These are phyloP conservation scores for Sipha flava DNA, from an alignment of 1,140 invertebrate species.

Conservation along the genomic window DNA sequence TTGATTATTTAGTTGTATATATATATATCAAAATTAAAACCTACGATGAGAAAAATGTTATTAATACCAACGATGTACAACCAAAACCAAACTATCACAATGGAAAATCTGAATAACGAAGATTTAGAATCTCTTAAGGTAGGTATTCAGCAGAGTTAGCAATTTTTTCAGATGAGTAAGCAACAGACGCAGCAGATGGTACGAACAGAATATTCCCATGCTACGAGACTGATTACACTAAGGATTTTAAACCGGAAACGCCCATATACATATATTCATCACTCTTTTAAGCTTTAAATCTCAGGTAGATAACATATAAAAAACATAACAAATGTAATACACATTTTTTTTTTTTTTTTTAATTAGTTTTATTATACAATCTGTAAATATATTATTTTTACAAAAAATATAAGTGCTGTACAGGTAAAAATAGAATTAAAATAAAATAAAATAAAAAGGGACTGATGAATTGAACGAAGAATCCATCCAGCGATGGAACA, in stretches of 20 bases:
- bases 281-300: background rate
- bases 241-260: background rate
- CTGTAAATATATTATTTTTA: no score
- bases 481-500: no score
- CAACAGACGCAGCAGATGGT: background rate
- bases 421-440: no score
- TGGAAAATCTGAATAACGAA: background rate
- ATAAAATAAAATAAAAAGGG: no score
- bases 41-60: no score
- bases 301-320: background rate
- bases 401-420: no score
- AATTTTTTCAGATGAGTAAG: background rate
- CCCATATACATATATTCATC: background rate
- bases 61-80: no score
- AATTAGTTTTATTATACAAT: no score
- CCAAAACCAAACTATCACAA: background rate
- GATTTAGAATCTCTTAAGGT: conserved; percentile 1
- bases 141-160: background rate
- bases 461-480: no score
- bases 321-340: background rate
- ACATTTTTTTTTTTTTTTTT: no score
- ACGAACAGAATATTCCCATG: background rate
- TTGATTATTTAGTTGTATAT: no score
- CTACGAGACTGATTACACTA: background rate
- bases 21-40: no score